A percentile compares a stretch with the other conserved stretches of the same genome.
phyloP scores from a whole-genome alignment of 2,797 vertebrate species.

The Podarcis lilfordi region DNA sequence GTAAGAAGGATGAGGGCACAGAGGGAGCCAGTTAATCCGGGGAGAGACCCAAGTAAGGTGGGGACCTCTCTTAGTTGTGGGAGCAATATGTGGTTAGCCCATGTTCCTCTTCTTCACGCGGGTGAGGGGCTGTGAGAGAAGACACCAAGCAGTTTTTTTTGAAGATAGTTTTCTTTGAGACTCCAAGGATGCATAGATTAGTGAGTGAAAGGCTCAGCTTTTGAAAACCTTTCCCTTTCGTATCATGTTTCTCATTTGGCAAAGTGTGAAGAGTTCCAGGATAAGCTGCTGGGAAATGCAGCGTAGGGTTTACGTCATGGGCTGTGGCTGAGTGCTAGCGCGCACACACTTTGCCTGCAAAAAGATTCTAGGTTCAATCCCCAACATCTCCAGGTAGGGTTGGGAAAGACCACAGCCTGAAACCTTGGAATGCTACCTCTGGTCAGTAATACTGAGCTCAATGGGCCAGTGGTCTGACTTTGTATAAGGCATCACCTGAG shows the following conservation, averaged over 20 bases:
- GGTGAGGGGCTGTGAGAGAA: neutral
- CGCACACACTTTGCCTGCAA: neutral
- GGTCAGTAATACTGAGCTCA: no score
- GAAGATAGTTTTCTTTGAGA: neutral
- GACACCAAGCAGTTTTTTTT: rapidly evolving
- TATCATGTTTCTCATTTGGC: neutral
- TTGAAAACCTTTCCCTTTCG: neutral
- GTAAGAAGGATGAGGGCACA: constrained; percentile 74
- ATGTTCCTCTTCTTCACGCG: neutral
- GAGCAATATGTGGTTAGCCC: neutral
- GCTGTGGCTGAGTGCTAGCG: no score
- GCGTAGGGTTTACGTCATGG: neutral
- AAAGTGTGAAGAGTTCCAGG: neutral
- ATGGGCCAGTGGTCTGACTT: no score
- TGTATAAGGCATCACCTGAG: no score
- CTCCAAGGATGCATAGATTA: neutral
- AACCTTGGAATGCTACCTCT: no score
- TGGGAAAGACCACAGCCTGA: neutral
- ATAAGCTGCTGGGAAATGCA: neutral
- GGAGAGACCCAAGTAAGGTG: neutral
- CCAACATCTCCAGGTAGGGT: no score
- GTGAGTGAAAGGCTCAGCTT: neutral
- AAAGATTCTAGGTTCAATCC: neutral
- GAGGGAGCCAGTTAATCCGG: neutral
- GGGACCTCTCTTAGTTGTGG: neutral